A percentile compares a stretch with the other conserved stretches of the same genome.
Conservation (phyloP, 2,113 vertebrate species). For the Mesitornis unicolor region DNA sequence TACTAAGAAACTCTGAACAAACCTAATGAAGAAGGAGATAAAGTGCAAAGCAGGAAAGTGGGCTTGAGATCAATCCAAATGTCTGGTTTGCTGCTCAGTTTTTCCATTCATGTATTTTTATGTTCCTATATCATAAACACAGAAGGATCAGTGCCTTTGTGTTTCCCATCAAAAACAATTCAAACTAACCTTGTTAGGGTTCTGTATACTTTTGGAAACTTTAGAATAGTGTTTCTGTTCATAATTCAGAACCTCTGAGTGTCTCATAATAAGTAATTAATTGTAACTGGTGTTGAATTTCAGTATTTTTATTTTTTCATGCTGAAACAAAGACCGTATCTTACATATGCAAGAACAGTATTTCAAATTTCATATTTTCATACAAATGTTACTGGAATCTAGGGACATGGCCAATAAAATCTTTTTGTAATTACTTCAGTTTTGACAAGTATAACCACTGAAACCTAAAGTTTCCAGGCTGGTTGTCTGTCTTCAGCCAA, state of each 20-base stretch:
- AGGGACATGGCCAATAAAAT: background rate
- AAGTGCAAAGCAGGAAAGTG: background rate
- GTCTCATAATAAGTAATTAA: background rate
- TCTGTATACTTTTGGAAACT: background rate
- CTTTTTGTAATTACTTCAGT: background rate
- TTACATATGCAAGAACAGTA: background rate
- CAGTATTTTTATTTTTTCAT: background rate
- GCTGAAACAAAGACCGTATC: background rate
- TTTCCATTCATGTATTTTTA: background rate
- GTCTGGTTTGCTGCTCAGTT: background rate
- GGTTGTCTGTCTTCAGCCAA: background rate
- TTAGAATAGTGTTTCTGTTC: background rate
- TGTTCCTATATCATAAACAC: background rate
- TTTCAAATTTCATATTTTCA: background rate
- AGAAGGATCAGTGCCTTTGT: background rate
- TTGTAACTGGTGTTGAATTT: background rate
- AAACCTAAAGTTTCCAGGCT: background rate
- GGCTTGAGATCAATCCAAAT: background rate
- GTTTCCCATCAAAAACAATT: background rate
- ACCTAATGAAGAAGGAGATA: background rate
- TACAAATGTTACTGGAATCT: background rate
- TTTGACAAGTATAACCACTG: background rate
- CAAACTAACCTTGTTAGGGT: background rate
- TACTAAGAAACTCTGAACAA: background rate
- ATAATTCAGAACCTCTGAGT: background rate